phyloP scores from a whole-genome alignment of 2,888 invertebrate genomes.

The Alsophila aescularia region DNA sequence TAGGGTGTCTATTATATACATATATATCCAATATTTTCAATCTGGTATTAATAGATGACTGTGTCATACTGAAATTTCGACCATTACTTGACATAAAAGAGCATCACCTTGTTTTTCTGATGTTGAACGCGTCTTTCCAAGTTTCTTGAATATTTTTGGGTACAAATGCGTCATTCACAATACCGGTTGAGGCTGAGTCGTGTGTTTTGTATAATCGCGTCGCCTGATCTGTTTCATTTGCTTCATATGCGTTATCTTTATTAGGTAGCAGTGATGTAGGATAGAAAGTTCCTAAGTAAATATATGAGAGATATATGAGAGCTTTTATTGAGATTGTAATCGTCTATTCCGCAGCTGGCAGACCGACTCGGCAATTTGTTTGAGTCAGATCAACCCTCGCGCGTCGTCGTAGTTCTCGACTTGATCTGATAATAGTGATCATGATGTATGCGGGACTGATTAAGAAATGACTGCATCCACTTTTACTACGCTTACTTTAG shows the following conservation, averaged over 20 bases:
- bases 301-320: slow-evolving; percentile 49
- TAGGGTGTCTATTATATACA: slow-evolving; percentile 13
- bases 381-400: slow-evolving; percentile 38
- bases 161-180: slow-evolving; percentile 14
- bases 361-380: slow-evolving; percentile 66
- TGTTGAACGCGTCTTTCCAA: slow-evolving; percentile 5
- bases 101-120: neutral
- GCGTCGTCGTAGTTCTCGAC: slow-evolving; percentile 51
- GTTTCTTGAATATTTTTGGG: neutral
- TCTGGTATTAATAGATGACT: neutral
- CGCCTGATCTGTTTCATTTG: slow-evolving; percentile 16
- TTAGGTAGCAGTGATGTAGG: slow-evolving; percentile 48
- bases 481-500: slow-evolving; percentile 21
- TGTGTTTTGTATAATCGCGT: slow-evolving; percentile 8
- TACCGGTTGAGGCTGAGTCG: slow-evolving; percentile 4
- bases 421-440: slow-evolving; percentile 59
- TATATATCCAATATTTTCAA: slow-evolving; percentile 1
- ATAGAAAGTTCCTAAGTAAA: slow-evolving; percentile 58
- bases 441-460: slow-evolving; percentile 45
- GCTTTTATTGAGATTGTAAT: slow-evolving; percentile 70
- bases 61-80: slow-evolving; percentile 2
- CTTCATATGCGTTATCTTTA: slow-evolving; percentile 32
- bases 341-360: slow-evolving; percentile 61
- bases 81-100: neutral
- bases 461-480: slow-evolving; percentile 45